phyloP scores from a whole-genome alignment of 2,797 vertebrate species.

The Gobionotothen gibberifrons region DNA sequence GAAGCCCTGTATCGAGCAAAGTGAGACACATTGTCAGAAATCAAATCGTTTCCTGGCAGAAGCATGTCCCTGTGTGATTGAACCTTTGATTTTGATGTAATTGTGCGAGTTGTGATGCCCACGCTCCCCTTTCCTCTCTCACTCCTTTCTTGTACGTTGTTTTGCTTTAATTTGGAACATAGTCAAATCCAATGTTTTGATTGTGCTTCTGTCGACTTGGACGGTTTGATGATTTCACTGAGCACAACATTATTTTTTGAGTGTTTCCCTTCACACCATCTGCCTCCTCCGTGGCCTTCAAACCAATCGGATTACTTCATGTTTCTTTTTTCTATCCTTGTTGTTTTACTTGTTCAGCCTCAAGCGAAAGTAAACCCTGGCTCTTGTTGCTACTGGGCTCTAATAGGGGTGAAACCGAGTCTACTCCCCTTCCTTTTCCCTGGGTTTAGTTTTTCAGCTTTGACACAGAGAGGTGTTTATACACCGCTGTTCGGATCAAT shows the following conservation, averaged over 20 bases:
- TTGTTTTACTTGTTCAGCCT: constrained; percentile 47
- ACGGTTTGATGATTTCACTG: constrained; percentile 37
- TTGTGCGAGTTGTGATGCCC: neutral
- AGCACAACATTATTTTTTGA: constrained; percentile 49
- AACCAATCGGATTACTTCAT: constrained; percentile 51
- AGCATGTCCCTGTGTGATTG: constrained; percentile 12
- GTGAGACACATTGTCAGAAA: constrained; percentile 63
- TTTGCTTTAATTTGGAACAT: neutral
- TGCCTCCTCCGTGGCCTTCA: constrained; percentile 36
- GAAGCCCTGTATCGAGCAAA: constrained; percentile 29
- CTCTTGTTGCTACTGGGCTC: constrained; percentile 31
- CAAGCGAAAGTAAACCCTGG: constrained; percentile 49
- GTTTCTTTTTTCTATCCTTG: constrained; percentile 18
- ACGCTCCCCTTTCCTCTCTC: neutral
- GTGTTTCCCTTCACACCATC: constrained; percentile 29
- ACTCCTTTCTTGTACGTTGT: neutral
- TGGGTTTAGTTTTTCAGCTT: constrained; percentile 36
- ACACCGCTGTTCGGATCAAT: constrained; percentile 40
- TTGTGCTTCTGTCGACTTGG: constrained; percentile 30
- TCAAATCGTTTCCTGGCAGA: constrained; percentile 58
- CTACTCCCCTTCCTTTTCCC: constrained; percentile 34
- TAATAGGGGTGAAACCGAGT: constrained; percentile 45
- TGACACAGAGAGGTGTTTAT: constrained; percentile 37
- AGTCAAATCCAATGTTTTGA: constrained; percentile 32
- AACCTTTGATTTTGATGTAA: constrained; percentile 20